Percentiles rank a stretch among this genome's conserved stretches.
These are phyloP conservation scores for Aplidium turbinatum DNA, from an alignment of 23 tunicate genomes.

Conservation along the genomic window DNA sequence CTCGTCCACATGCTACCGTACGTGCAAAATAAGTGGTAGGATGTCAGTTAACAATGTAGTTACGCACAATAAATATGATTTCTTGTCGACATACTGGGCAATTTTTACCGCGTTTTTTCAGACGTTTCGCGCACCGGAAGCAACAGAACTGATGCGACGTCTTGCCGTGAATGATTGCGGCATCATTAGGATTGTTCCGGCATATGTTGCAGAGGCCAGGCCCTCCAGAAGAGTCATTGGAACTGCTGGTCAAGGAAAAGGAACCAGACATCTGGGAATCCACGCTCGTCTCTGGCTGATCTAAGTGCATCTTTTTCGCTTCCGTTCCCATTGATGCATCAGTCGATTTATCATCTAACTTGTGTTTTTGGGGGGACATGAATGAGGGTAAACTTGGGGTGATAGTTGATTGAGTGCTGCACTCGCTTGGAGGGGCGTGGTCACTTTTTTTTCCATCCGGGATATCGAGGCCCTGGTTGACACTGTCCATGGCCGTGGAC, in stretches of 20 bases:
- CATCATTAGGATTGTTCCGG: slow-evolving; percentile 64
- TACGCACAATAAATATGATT: slow-evolving; percentile 50
- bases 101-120: slow-evolving; percentile 47
- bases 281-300: background rate
- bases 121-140: slow-evolving; percentile 62
- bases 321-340: background rate
- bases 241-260: slow-evolving; percentile 4
- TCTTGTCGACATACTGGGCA: slow-evolving; percentile 85
- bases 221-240: background rate
- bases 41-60: slow-evolving; percentile 71
- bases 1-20: no score
- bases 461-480: slow-evolving; percentile 23
- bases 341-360: background rate
- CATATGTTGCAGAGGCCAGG: slow-evolving; percentile 74
- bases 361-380: slow-evolving; percentile 7
- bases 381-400: slow-evolving; percentile 18
- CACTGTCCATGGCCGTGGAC: background rate
- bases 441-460: slow-evolving; percentile 4
- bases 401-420: slow-evolving; percentile 16
- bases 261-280: slow-evolving; percentile 7
- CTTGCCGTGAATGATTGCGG: slow-evolving; percentile 52
- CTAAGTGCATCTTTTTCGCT: slow-evolving; percentile 24
- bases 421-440: background rate
- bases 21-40: no score
- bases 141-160: slow-evolving; percentile 84